Evolutionary conservation across 1,140 invertebrate species (phyloP).

Genomic region (Caerostris darwini): DNA sequence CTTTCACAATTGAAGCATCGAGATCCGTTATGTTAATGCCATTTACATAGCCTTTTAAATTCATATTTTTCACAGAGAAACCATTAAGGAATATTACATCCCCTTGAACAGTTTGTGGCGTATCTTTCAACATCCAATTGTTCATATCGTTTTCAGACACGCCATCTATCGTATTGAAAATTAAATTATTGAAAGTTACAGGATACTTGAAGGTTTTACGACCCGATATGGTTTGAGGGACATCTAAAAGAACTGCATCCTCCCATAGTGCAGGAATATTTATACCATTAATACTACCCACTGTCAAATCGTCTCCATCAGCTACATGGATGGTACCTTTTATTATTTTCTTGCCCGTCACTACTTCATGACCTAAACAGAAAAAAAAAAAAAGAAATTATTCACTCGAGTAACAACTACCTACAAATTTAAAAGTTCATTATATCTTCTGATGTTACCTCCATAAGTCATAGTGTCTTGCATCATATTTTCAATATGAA

Average conservation of each 20-base stretch:
- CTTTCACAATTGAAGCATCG: constrained; percentile 63
- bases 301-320: constrained; percentile 30
- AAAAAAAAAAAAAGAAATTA: neutral
- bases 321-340: constrained; percentile 43
- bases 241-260: constrained; percentile 72
- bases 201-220: constrained; percentile 58
- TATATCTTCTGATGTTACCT: constrained; percentile 30
- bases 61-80: constrained; percentile 32
- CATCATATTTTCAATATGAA: constrained; percentile 62
- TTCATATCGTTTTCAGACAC: constrained; percentile 67
- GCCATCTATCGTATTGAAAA: constrained; percentile 75
- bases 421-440: neutral
- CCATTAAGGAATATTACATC: constrained; percentile 64
- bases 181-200: constrained; percentile 60
- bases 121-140: constrained; percentile 78
- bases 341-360: constrained; percentile 61
- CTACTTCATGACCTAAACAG: constrained; percentile 39
- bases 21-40: constrained; percentile 61
- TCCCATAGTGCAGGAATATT: constrained; percentile 71
- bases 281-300: constrained; percentile 65
- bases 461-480: constrained; percentile 56
- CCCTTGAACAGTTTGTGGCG: constrained; percentile 57
- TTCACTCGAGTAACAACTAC: too few species aligned
- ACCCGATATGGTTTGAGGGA: constrained; percentile 70
- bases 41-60: constrained; percentile 70